Base-by-base conservation (phyloP, 2,888 invertebrate genomes). In the Imbricaverruca yamaguchii region DNA sequence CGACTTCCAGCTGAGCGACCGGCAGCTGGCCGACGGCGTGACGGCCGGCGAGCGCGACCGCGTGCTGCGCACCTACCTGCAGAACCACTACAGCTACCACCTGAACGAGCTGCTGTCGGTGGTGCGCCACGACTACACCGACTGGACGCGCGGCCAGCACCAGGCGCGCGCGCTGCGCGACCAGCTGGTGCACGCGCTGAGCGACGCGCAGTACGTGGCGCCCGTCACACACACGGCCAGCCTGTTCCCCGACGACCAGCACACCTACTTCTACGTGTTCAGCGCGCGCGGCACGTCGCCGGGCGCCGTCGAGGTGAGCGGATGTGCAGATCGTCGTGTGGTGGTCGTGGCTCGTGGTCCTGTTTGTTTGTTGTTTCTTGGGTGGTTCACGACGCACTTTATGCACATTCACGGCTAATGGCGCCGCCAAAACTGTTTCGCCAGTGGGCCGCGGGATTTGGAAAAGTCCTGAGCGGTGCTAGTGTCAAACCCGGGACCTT, bases 111-210 rank as follows among this genome's bases (percentile, higher is more conserved):
- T 98, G 86, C 96, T 96, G 89, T 94, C 94, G 87, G 95, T 98
- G 84, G 94, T 98, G 84, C 94, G 96, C 84, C 97, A 97, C 88
- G 97, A 98, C 86, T 98, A 98, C 89, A 98, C 97, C 82, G 97
- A 98, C 88, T 98, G 98, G 98, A 95, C 95, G 87, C 90, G 93
- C 87, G 95, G 95, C 85, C 94, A 94, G 61, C 91, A 94, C 88
- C 95, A 95, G 88, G 95, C 95, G 79, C 65, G 82, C 10, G 94
- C 89, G 94, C 94, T 84, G 91, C 93, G 95, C 87, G 94, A 95
- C 87, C 95, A 96, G 87, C 94, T 97, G 0, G 89, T 97, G 84
- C 96, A 97, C 87, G 95, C 98, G 0, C 89, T 98, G 39, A 94
- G 95, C 84, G 96, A 96, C 87, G 96, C 95, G 0, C 94, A 95